Base-by-base conservation (phyloP, 2,888 invertebrate genomes). In the Vannuccia rotundouncinata region DNA sequence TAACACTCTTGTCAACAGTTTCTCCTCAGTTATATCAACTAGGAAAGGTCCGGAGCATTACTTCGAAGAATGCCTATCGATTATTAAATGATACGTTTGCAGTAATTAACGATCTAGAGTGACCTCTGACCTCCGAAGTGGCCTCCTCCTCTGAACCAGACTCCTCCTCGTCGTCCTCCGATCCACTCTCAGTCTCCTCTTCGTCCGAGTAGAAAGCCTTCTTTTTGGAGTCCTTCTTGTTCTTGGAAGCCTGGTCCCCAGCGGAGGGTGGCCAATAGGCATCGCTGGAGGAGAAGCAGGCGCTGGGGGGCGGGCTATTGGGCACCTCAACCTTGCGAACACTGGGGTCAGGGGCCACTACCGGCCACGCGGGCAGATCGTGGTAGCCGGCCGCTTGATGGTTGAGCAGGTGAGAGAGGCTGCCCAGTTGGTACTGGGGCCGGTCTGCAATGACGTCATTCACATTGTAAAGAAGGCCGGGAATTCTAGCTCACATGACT, bases 401-500 rank as follows among this genome's bases (percentile, higher is more conserved):
- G 85, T 96, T 95, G 81, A 98, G 91, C 87, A 95, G 94, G 89
- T 97, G 97, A 0, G 98, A 97, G 79, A 99, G 89, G 0, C 96
- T 94, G 0, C 98, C 97, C 85, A 99, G 90, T 84, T 97, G 96
- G 88, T 92, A 95, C 84, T 93, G 92, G 87, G 93, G 93, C 59
- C 93, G 91, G 84, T 93, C 93, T 92, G 87, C 29, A 79, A 82
- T 79, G 28, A 75, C 45, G 22, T 17, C 0, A 10, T 29, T 10
- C 10, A 17, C n/a, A 45, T 13, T 59, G 74, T 10, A 27, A 80
- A 13, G 25, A n/a, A 27, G 0, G 59, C 59, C n/a, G 10, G 13
- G 98, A 97, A 79, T 99, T 89, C 0, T 96, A 94, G 0, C 98
- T 97, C 85, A 99, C 90, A 84, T 97, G 96, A 88, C 92, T 95